Evolutionary conservation across 23 tunicate genomes (phyloP), one percentile per base, ranked within the genome.

Genomic region (Oikopleura dioica): DNA sequence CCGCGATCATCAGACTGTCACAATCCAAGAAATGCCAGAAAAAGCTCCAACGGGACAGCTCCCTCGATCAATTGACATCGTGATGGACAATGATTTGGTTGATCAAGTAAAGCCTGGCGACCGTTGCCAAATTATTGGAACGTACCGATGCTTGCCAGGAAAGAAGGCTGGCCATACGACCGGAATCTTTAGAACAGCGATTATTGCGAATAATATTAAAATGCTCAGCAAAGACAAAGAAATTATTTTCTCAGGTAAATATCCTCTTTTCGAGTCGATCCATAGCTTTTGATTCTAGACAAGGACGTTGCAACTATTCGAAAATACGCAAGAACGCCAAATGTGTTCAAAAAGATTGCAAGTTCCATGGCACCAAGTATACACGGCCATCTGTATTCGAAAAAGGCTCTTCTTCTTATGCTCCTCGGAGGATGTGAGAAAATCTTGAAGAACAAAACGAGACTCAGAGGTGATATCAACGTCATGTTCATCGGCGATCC

Each of bases 21-120:
- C 97, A 4, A 80, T 91, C 0, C 82, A 91, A 83, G 97, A 91
- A 86, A 91, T 91, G 97, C 97, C 97, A 0, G 97, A 91, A 50
- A 91, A 91, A 78, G 94, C 97, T 0, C 97, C 97, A 0, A 91
- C 97, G 1, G 97, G 97, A 1, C 97, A 91, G 44, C 77, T 89
- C 1, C 97, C 97, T 0, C 84, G 97, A 1, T 91, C 97, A 1
- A 82, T 91, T 35, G 97, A 91, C 76, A 85, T 91, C 37, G 80
- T 91, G 1, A 86, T 81, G 35, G 94, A 94, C 51, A 83, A 86
- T 51, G 95, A 94, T 76, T 35, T 94, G 37, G 99, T 94, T 36
- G 99, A 94, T 55, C 78, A 55, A 32, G 82, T 87, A 38, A 86
- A 94, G 80, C 99, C 99, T 36, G 99, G 99, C 5, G 99, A 94